Evolutionary conservation across 2,888 invertebrate species (phyloP).

Genomic region (Tetragonisca angustula): DNA sequence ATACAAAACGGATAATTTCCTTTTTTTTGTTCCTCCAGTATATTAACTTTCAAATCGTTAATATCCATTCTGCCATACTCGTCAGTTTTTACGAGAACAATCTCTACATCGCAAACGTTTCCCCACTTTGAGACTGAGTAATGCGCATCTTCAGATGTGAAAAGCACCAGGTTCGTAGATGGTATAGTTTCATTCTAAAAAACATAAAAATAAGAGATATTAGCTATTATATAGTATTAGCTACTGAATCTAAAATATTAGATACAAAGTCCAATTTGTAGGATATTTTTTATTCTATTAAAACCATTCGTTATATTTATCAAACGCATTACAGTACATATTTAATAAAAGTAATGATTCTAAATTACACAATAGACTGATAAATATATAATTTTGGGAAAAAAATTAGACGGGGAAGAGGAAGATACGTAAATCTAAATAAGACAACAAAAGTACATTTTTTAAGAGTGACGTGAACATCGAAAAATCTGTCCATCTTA

Average conservation of each 20-base stretch:
- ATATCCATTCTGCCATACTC: conserved; percentile 83
- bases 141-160: conserved; percentile 87
- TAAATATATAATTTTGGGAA: no score
- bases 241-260: not conserved
- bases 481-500: not conserved
- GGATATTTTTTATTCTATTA: not conserved
- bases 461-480: not conserved
- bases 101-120: conserved; percentile 86
- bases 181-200: conserved; percentile 78
- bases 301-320: not conserved
- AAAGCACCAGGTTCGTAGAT: conserved; percentile 83
- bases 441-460: not conserved
- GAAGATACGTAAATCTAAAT: no score
- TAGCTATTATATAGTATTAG: not conserved
- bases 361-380: not conserved
- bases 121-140: conserved; percentile 87
- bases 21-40: conserved; percentile 43
- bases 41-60: conserved; percentile 75
- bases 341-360: not conserved
- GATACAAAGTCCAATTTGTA: not conserved
- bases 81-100: conserved; percentile 84
- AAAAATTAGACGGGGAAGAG: not conserved
- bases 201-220: not conserved
- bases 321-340: not conserved
- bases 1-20: conserved; percentile 58